Base-by-base conservation (phyloP, 2,113 vertebrate genomes). In the Tyto alba region DNA sequence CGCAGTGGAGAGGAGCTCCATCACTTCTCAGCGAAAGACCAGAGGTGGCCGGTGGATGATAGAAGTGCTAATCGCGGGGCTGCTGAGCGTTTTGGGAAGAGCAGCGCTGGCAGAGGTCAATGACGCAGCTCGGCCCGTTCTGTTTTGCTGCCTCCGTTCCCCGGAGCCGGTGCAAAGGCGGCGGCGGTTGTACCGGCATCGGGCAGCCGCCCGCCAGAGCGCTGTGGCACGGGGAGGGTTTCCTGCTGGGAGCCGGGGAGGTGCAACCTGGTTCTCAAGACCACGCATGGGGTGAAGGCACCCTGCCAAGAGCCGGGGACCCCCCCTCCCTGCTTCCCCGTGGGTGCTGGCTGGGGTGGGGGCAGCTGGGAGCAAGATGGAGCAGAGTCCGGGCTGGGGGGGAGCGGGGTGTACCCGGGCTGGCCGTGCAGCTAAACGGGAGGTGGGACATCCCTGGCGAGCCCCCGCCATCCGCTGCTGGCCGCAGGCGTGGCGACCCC, bases 131-230 rank as follows among this genome's bases (percentile, higher is more conserved):
- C 29, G 17, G 40, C 8, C 48, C 7, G 32, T 66, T 47, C 45
- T 8, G 9, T 21, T 22, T 23, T 25, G 17, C 36, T 29, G 16
- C n/a, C 32, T 41, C 29, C 7, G 2, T 23, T 47, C 25, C 63
- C 38, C 1, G 7, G 38, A 19, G 38, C 8, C 2, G 18, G n/a
- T n/a, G 67, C 43, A 18, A 25, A 30, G 1, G 4, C 18, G 10
- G 12, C 0, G 2, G 26, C 40, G 72, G 36, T 3, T 12, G 13
- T 30, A 0, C 5, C 23, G 52, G 6, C 36, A 7, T 13, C 3
- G 18, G 53, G 16, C 25, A 66, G 50, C 57, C 2, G 5, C 50
- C 15, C 5, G 26, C 27, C 2, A 4, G 55, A 38, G 62, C 3
- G 3, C 6, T 2, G 27, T 11, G 4, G 34, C 3, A 1, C 3